A percentile compares a stretch with the other conserved stretches of the same genome.
These are phyloP conservation scores for Penaeus vannamei DNA, from an alignment of 1,140 invertebrate species.

Conservation along the genomic window DNA sequence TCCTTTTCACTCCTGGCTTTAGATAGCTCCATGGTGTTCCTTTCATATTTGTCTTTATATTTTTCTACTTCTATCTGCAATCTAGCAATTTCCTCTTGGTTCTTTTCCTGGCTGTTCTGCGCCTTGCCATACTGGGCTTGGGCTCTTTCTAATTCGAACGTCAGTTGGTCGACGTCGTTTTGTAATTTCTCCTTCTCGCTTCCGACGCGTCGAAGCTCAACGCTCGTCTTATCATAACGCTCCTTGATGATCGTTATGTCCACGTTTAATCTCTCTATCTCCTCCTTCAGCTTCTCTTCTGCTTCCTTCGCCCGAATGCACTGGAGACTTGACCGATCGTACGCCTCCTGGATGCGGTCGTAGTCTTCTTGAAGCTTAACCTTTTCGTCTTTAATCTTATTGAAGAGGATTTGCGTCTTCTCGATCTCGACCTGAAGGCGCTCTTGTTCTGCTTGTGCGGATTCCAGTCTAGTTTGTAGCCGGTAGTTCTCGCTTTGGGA, in stretches of 20 bases:
- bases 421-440: conserved; percentile 88
- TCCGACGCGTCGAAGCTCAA: conserved; percentile 84
- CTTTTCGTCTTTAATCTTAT: conserved; percentile 87
- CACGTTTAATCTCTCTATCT: conserved; percentile 83
- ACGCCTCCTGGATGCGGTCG: conserved; percentile 86
- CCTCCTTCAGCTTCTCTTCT: conserved; percentile 92
- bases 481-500: conserved; percentile 90
- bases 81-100: conserved; percentile 88
- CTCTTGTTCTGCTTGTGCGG: conserved; percentile 88
- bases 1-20: conserved; percentile 85
- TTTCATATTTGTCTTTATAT: conserved; percentile 90
- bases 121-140: conserved; percentile 87
- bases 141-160: conserved; percentile 87
- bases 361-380: conserved; percentile 89
- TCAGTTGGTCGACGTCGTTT: conserved; percentile 86
- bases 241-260: conserved; percentile 90
- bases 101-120: conserved; percentile 86
- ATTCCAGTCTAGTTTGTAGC: conserved; percentile 88
- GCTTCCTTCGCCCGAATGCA: conserved; percentile 87
- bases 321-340: conserved; percentile 87
- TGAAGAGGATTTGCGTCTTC: conserved; percentile 83
- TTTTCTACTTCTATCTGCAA: conserved; percentile 91
- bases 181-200: conserved; percentile 89
- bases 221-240: conserved; percentile 89
- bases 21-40: conserved; percentile 84